Evolutionary conservation across 2,888 invertebrate genomes (phyloP).

Genomic region (Odiellus spinosus): DNA sequence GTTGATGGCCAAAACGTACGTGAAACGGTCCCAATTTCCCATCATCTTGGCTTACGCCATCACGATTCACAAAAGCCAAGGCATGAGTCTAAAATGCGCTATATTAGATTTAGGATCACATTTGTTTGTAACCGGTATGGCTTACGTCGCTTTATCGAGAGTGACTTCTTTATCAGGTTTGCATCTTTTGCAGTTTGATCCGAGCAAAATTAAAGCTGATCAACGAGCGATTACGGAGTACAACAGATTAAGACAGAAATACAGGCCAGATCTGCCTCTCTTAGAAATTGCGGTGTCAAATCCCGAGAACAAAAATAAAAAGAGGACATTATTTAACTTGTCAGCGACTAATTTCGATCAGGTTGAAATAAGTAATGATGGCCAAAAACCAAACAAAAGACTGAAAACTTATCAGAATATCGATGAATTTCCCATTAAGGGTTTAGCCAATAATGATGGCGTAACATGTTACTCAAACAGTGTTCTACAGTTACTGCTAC

Average conservation of each 20-base stretch:
- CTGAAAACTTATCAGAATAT: no score
- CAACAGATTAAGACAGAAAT: background rate
- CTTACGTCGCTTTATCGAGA: slow-evolving; percentile 5
- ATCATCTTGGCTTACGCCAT: slow-evolving; percentile 1
- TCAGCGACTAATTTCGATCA: no score
- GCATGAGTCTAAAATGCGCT: background rate
- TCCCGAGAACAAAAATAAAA: no score
- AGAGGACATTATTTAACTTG: no score
- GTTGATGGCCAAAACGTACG: background rate
- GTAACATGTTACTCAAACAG: no score
- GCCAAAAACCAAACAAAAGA: no score
- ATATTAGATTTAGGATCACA: background rate
- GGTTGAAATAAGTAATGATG: no score
- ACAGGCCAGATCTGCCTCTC: background rate
- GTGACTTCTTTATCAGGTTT: background rate
- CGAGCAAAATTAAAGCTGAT: no score
- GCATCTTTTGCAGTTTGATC: slow-evolving; percentile 1
- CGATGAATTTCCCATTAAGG: no score
- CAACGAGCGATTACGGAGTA: background rate
- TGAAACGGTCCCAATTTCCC: slow-evolving; percentile 2
- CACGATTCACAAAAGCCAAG: slow-evolving; percentile 6
- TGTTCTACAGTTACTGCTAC: no score
- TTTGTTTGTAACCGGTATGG: background rate
- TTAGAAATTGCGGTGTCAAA: no score
- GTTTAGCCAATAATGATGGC: no score